phyloP scores from a whole-genome alignment of 1,140 invertebrate species.

The Oppia nitens region DNA sequence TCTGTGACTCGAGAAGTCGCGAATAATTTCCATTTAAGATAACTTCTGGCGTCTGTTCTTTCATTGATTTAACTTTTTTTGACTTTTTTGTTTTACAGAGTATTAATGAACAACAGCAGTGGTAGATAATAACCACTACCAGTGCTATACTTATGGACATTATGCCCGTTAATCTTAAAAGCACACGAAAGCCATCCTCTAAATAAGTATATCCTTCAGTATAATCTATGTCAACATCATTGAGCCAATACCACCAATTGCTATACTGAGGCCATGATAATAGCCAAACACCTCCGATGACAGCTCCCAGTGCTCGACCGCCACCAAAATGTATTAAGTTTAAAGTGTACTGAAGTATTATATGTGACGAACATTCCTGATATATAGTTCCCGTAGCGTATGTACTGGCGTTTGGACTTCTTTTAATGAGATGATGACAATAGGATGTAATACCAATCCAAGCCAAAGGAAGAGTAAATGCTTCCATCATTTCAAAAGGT shows the following conservation, averaged over 20 bases:
- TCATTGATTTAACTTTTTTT: neutral
- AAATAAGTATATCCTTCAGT: slow-evolving; percentile 5
- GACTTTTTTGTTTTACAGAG: neutral
- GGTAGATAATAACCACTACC: slow-evolving; percentile 9
- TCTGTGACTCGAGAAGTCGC: neutral
- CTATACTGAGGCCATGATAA: slow-evolving; percentile 4
- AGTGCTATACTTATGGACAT: neutral
- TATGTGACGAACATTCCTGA: slow-evolving; percentile 2
- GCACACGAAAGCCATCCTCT: slow-evolving; percentile 4
- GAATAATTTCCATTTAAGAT: neutral
- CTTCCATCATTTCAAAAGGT: slow-evolving; percentile 22
- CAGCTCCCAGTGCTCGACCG: slow-evolving; percentile 13
- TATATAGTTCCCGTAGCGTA: slow-evolving; percentile 13
- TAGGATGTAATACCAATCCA: slow-evolving; percentile 22
- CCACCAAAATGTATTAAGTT: slow-evolving; percentile 21
- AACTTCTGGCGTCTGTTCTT: neutral
- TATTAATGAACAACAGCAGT: slow-evolving; percentile 2
- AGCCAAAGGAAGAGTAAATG: slow-evolving; percentile 19
- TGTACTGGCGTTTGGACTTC: slow-evolving; percentile 3
- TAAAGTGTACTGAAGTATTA: slow-evolving; percentile 21
- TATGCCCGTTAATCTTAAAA: slow-evolving; percentile 9
- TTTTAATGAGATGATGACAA: slow-evolving; percentile 17
- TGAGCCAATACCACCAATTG: slow-evolving; percentile 12
- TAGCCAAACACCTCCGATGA: slow-evolving; percentile 8
- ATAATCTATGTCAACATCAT: neutral